A percentile compares a stretch with the other conserved stretches of the same genome.
phyloP scores from a whole-genome alignment of 2,888 invertebrate species.

The Diarsia brunnea region DNA sequence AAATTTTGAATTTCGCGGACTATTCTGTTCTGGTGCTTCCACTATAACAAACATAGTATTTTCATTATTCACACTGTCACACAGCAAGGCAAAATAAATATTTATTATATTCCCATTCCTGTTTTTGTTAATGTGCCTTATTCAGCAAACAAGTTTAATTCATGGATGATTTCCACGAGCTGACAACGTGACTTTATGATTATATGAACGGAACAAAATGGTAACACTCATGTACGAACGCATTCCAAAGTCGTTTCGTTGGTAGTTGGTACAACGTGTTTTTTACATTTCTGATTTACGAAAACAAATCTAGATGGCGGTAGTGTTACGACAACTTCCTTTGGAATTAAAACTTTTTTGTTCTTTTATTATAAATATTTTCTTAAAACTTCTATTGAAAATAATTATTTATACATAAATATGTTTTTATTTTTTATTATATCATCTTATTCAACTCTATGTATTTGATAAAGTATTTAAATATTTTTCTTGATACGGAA shows the following conservation, averaged over 20 bases:
- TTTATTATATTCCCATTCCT: too few species aligned
- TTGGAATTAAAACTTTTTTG: conserved; percentile 59
- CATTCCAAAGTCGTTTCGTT: conserved; percentile 47
- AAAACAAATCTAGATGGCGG: conserved; percentile 64
- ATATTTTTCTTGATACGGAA: conserved; percentile 64
- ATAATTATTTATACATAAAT: conserved; percentile 14
- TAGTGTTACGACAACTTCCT: conserved; percentile 60
- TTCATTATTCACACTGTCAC: too few species aligned
- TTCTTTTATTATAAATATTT: conserved; percentile 44
- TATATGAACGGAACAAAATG: conserved; percentile 34
- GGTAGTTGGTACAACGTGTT: conserved; percentile 57
- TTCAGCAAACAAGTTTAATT: neutral
- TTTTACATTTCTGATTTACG: neutral
- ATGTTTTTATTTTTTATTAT: conserved; percentile 40
- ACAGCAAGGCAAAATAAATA: too few species aligned
- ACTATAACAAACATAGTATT: too few species aligned
- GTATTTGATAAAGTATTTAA: conserved; percentile 12
- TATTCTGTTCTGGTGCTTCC: too few species aligned
- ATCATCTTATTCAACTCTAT: conserved; percentile 18
- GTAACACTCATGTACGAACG: conserved; percentile 41
- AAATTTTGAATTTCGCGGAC: too few species aligned
- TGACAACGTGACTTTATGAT: neutral
- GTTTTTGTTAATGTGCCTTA: too few species aligned
- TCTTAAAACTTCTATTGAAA: conserved; percentile 14
- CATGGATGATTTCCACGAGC: neutral